phyloP scores from a whole-genome alignment of 1,140 invertebrate genomes.

The Drosophila pseudoananassae region DNA sequence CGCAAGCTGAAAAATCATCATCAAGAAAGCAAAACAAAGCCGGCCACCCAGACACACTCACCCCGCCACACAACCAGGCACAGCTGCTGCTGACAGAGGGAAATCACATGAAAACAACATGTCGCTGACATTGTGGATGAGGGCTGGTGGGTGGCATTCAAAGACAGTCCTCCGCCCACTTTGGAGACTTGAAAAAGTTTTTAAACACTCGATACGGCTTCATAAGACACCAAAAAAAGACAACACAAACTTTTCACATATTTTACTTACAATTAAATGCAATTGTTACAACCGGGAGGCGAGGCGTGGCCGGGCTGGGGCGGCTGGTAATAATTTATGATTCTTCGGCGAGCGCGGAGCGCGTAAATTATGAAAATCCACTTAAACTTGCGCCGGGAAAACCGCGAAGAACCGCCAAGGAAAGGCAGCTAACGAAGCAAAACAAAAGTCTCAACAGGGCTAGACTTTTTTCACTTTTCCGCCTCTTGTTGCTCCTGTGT shows the following conservation, averaged over 20 bases:
- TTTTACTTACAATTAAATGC: constrained; percentile 82
- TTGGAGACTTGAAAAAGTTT: constrained; percentile 64
- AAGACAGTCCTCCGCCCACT: constrained; percentile 18
- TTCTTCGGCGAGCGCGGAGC: constrained; percentile 55
- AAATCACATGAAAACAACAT: constrained; percentile 81
- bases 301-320: constrained; percentile 32
- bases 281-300: constrained; percentile 57
- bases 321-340: constrained; percentile 67
- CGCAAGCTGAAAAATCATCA: constrained; percentile 71
- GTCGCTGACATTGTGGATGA: constrained; percentile 60
- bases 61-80: constrained; percentile 7
- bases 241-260: constrained; percentile 75
- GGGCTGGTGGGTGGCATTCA: neutral
- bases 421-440: constrained; percentile 62
- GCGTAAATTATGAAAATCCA: constrained; percentile 83
- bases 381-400: constrained; percentile 68
- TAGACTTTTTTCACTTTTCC: constrained; percentile 35
- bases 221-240: constrained; percentile 15
- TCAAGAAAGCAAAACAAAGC: constrained; percentile 48
- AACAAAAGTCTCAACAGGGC: constrained; percentile 61
- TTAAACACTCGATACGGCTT: constrained; percentile 36
- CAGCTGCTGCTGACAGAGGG: constrained; percentile 62
- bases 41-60: constrained; percentile 30
- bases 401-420: constrained; percentile 16
- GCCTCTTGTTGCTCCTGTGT: constrained; percentile 6